These are phyloP conservation scores for Lordiphosa andalusiaca DNA, from an alignment of 2,888 invertebrate species.

Conservation along the genomic window DNA sequence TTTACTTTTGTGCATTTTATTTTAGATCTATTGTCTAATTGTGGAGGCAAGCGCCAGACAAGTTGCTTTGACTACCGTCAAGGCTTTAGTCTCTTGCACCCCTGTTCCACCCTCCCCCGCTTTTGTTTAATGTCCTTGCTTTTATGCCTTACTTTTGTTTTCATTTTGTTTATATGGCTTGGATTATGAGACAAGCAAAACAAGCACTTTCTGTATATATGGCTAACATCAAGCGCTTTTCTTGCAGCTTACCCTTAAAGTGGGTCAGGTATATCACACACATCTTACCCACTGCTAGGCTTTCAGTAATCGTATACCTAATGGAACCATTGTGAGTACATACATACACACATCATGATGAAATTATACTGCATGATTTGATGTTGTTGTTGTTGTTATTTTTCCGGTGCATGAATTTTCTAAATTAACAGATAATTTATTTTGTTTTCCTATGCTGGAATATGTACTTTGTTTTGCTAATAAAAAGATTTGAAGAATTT, in stretches of 20 bases:
- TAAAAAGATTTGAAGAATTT: too few species aligned
- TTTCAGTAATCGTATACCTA: conserved; percentile 16
- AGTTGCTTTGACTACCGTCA: conserved; percentile 2
- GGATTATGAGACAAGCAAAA: background rate
- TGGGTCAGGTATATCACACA: conserved; percentile 22
- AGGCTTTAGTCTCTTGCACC: background rate
- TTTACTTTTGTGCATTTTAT: too few species aligned
- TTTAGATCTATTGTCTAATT: too few species aligned
- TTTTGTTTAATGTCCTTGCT: conserved; percentile 8
- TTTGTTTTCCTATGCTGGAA: too few species aligned
- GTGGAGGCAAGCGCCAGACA: too few species aligned
- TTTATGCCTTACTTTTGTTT: conserved; percentile 10
- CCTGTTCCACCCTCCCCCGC: background rate
- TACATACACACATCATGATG: conserved; percentile 8
- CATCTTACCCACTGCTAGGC: conserved; percentile 5
- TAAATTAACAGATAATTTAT: too few species aligned
- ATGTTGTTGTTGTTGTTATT: background rate
- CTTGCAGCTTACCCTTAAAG: conserved; percentile 47
- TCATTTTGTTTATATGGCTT: conserved; percentile 7
- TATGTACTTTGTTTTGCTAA: too few species aligned
- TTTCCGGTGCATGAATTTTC: too few species aligned
- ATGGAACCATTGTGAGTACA: conserved; percentile 28
- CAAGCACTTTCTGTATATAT: conserved; percentile 6
- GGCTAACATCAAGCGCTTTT: conserved; percentile 48
- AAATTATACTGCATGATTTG: conserved; percentile 1